Evolutionary conservation across 2,113 vertebrate genomes (phyloP), one percentile per base, ranked within the genome.

Genomic region (Acanthochromis polyacanthus): DNA sequence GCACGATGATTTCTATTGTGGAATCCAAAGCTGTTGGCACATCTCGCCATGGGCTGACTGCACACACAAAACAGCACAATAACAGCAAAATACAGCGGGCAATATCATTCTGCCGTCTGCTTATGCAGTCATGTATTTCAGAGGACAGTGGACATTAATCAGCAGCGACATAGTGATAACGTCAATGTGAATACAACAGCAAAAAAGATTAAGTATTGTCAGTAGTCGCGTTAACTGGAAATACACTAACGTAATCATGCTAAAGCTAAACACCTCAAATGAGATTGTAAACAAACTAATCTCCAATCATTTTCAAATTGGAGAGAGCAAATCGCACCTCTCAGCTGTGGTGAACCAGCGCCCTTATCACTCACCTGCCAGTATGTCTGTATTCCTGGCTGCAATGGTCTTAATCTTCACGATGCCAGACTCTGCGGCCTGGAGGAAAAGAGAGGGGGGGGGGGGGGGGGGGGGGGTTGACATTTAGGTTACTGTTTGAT

Each of bases 391-490:
- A 90, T 95, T 98, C 88, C 97, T 95, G 85, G 96, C 96, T 87
- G 97, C 97, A 88, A 99, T 99, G 38, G 98, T 99, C 95, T 99
- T 99, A 91, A 99, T 97, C 96, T 99, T 99, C 94, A 99, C 97
- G 81, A 99, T 99, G 92, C 98, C 98, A 75, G 98, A 99, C 93
- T 99, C 98, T 88, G 98, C 98, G 66, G 98, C 98, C 98, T 99
- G 82, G 53, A 38, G 89, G 65, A 43, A n/a, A 43, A 61, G 1
- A 55, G 30, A 65, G 3, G 32, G 6, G 43, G 66, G 76, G 11
- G 89, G 65, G 56, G 50, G 3, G 32, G 6, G 43, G 66, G 76
- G 11, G 89, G 65, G 56, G 50, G 1, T 8, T 81, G 25, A 75
- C 32, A 25, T 74, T 83, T 71, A 70, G 16, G 67, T 78, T 51